Conservation (phyloP, 1,140 invertebrate genomes). For the Anadara kagoshimensis region DNA sequence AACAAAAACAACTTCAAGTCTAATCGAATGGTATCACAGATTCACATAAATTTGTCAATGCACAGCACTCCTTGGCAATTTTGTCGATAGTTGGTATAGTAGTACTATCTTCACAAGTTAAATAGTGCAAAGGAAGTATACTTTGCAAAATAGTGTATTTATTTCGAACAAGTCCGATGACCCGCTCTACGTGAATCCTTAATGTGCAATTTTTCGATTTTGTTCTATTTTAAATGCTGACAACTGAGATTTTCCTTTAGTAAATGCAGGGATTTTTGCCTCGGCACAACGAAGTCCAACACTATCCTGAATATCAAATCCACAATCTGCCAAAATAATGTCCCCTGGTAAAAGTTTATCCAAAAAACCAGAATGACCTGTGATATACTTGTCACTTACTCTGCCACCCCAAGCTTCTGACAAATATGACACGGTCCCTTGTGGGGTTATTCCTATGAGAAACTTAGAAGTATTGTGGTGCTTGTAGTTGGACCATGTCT, state of each 20-base stretch:
- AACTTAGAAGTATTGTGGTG: slow-evolving; percentile 22
- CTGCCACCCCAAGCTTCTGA: slow-evolving; percentile 35
- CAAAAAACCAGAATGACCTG: slow-evolving; percentile 23
- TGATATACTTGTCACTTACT: slow-evolving; percentile 32
- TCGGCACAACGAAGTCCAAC: slow-evolving; percentile 17
- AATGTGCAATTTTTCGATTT: slow-evolving; percentile 37
- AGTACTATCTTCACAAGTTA: background rate
- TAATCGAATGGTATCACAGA: slow-evolving; percentile 16
- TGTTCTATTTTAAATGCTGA: slow-evolving; percentile 22
- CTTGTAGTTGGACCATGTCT: slow-evolving; percentile 25
- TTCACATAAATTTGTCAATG: slow-evolving; percentile 13
- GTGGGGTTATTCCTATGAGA: slow-evolving; percentile 28
- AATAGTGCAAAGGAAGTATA: slow-evolving; percentile 25
- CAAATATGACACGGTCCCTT: slow-evolving; percentile 33
- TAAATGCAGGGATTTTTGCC: slow-evolving; percentile 36
- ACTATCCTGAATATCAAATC: slow-evolving; percentile 34
- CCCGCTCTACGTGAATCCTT: slow-evolving; percentile 34
- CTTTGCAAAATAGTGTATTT: slow-evolving; percentile 32
- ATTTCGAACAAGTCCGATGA: slow-evolving; percentile 29
- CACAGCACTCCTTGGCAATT: slow-evolving; percentile 17
- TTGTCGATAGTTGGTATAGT: slow-evolving; percentile 11
- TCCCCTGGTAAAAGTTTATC: slow-evolving; percentile 28
- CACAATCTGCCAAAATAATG: slow-evolving; percentile 36
- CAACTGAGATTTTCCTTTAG: slow-evolving; percentile 37
- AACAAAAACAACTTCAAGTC: too few relatives aligned